Evolutionary conservation across 2,113 vertebrate genomes (phyloP).

Genomic region (Cyanoderma ruficeps): DNA sequence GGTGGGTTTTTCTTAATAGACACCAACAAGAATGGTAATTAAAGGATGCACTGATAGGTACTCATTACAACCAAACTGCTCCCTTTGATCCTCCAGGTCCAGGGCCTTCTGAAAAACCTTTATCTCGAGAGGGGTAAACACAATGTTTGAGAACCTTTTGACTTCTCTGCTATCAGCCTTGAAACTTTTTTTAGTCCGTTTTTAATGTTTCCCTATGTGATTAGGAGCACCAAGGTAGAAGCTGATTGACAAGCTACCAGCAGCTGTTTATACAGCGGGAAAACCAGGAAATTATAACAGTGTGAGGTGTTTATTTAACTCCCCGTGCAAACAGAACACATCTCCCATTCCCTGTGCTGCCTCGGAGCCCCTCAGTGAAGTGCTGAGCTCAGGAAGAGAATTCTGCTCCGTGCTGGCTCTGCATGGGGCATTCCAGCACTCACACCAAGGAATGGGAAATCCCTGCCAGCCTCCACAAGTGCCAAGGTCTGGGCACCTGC

Average conservation of each 20-base stretch:
- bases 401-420: neutral
- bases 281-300: neutral
- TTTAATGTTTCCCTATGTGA: constrained; percentile 31
- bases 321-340: neutral
- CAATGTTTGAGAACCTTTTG: neutral
- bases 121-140: neutral
- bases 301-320: neutral
- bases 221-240: neutral
- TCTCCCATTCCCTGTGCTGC: neutral
- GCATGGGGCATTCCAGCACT: neutral
- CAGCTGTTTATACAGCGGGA: neutral
- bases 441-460: neutral
- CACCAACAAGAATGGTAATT: constrained; percentile 38
- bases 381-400: neutral
- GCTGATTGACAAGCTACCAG: constrained; percentile 7
- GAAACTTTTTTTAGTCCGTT: neutral
- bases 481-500: no score
- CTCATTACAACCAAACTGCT: neutral
- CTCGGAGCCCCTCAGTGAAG: neutral
- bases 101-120: neutral
- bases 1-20: neutral
- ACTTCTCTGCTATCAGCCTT: neutral
- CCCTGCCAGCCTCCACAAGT: neutral
- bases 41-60: neutral
- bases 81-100: neutral